A percentile compares a stretch with the other conserved stretches of the same genome.
phyloP scores from a whole-genome alignment of 2,888 invertebrate genomes.

The Tenthredo livida region DNA sequence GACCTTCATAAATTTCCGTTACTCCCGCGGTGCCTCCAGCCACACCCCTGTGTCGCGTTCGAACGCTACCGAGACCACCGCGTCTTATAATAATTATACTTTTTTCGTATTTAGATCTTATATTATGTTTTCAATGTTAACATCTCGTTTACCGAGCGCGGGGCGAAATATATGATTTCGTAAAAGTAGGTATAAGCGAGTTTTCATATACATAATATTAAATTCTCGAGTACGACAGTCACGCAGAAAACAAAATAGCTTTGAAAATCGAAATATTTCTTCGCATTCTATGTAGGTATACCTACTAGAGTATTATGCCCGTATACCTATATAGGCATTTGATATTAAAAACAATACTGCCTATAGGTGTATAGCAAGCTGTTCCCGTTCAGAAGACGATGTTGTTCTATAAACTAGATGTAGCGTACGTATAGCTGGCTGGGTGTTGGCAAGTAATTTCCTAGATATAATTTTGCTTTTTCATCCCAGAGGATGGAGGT shows the following conservation, averaged over 20 bases:
- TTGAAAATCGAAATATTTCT: background rate
- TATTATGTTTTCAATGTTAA: background rate
- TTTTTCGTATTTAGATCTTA: background rate
- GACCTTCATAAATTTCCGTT: conserved; percentile 52
- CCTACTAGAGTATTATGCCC: background rate
- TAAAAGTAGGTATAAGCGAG: too few relatives aligned
- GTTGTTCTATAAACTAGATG: conserved; percentile 29
- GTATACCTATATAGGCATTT: background rate
- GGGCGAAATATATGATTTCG: too few relatives aligned
- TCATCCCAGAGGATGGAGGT: conserved; percentile 42
- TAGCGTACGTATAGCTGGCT: background rate
- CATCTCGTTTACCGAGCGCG: too few relatives aligned
- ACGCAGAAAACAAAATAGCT: background rate
- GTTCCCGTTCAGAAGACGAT: conserved; percentile 1
- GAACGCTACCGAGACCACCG: background rate
- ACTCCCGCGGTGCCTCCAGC: conserved; percentile 32
- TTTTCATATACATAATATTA: background rate
- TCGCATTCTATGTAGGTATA: background rate
- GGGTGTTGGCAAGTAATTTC: conserved; percentile 46
- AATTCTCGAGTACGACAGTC: too few relatives aligned
- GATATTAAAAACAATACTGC: background rate
- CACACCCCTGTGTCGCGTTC: conserved; percentile 42
- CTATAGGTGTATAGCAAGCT: background rate
- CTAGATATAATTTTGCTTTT: conserved; percentile 47
- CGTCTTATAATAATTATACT: conserved; percentile 12